Evolutionary conservation across 1,140 invertebrate genomes (phyloP), one percentile per base, ranked within the genome.

Genomic region (Harlomillsia oculata): DNA sequence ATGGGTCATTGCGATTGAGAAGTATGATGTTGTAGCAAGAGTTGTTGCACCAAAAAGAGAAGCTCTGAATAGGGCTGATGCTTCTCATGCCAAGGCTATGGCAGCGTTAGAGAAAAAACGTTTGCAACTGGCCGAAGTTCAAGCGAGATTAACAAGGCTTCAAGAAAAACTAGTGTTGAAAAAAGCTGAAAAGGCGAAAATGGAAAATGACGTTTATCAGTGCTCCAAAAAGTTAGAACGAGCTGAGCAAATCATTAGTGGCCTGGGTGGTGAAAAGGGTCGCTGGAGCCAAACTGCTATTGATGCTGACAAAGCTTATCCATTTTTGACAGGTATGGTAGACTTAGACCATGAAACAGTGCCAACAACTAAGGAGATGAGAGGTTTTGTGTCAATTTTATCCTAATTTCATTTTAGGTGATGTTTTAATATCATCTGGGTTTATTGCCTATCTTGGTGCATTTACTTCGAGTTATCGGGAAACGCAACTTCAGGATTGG

Each of bases 1-100:
- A 65, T 97, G 93, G 93, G 84, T 95, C 1, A 82, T 87, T 57
- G 87, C 87, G 0, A 87, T 97, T 70, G 87, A 89, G 11, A 90
- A 94, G 62, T 97, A 96, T 68, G 91, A 96, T 69, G 82, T 85
- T 65, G 90, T 96, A 1, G 88, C 87, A 1, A 87, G 87, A 71
- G 81, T 93, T 20, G 83, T 96, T 18, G 83, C 82, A 0, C 89
- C 89, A 1, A 92, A 87, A 68, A 88, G 86, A 67, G 77, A 80
- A 63, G 84, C 85, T 5, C 67, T 94, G 14, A 82, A 81, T 0
- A 79, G 80, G 51, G 88, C 89, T 3, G 84, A 92, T 67, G 77
- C 76, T 1, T 76, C 82, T 11, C 82, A 87, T 60, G 77, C 84
- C 73, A 68, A 75, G 72, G 57, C 82, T 76, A 64, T 78, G 90